Conservation (phyloP, 2,888 invertebrate species). For the Pocota personata region DNA sequence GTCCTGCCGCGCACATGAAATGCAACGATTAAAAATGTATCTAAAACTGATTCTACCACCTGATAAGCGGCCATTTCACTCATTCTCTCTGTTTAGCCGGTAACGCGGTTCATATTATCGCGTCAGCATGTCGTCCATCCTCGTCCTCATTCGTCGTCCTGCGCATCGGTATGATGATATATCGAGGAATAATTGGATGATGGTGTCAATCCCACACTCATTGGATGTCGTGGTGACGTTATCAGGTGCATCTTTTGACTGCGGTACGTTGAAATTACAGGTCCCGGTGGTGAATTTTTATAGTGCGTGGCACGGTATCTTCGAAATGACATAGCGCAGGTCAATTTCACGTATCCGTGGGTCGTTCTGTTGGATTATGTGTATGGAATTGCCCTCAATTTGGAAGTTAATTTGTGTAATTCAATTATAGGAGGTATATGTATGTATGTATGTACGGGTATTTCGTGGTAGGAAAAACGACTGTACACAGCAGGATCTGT, state of each 20-base stretch:
- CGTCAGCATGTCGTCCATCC: conserved; percentile 60
- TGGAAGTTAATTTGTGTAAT: conserved; percentile 69
- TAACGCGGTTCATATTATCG: conserved; percentile 24
- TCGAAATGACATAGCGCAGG: conserved; percentile 62
- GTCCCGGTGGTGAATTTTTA: conserved; percentile 34
- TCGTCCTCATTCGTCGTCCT: conserved; percentile 28
- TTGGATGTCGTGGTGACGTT: conserved; percentile 56
- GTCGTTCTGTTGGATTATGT: background rate
- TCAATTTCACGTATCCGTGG: conserved; percentile 72
- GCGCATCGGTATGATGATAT: conserved; percentile 55
- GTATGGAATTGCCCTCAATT: conserved; percentile 59
- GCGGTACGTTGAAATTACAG: conserved; percentile 67
- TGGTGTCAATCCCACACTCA: conserved; percentile 73
- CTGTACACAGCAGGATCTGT: background rate
- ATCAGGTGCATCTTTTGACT: conserved; percentile 69
- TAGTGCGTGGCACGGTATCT: conserved; percentile 52
- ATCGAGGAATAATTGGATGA: conserved; percentile 67
- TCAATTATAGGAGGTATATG: conserved; percentile 58
- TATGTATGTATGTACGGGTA: conserved; percentile 7
- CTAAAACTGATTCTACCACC: conserved; percentile 60
- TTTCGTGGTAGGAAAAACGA: conserved; percentile 6
- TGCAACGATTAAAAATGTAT: conserved; percentile 28
- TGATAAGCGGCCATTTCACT: conserved; percentile 58
- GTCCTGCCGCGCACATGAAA: conserved; percentile 41
- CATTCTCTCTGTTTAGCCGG: conserved; percentile 41